Evolutionary conservation across 1,140 invertebrate species (phyloP), one percentile per base, ranked within the genome.

Genomic region (Eumaeus atala): DNA sequence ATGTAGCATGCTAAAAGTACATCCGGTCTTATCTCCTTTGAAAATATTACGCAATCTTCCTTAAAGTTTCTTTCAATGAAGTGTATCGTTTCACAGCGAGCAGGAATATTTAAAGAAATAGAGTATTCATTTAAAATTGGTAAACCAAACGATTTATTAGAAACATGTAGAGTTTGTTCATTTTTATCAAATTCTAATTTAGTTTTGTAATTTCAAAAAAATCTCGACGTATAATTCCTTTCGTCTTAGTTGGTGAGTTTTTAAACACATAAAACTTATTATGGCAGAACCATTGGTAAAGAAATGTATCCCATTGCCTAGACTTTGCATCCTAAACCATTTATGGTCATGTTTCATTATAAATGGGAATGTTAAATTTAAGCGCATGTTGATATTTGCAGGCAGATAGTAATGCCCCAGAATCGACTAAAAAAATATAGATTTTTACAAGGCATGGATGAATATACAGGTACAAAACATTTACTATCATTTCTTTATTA

Each of bases 1-100:
- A 64, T 42, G 5, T 54, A 40, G 44, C 38, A 58, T 9, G 58
- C 62, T 53, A 64, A n/a, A 55, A 52, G 61, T 36, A 64, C 47
- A 38, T 56, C 62, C 9, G 60, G 37, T 11, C 35, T 9, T 18
- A 64, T 37, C 48, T 64, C 37, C 18, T 48, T 1, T 18, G 53
- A 48, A 42, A 49, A 58, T 35, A 64, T 34, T 17, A 64, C 44
- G 48, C 62, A 58, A 35, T 64, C 52, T 54, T 58, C 54, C 16
- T 0, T 54, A 49, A 14, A 28, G 18, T 42, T 36, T 38, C 36
- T 52, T 40, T 51, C 48, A 9, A 57, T 51, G 47, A 42, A 57
- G 50, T 57, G 21, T 3, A 28, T 6, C 21, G 21, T 28, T 28
- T 28, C 21, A 28, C 21, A 3, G 6, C 21, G 21, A 28, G 21